phyloP scores from a whole-genome alignment of 1,140 invertebrate genomes.

The Saccostrea cuccullata region DNA sequence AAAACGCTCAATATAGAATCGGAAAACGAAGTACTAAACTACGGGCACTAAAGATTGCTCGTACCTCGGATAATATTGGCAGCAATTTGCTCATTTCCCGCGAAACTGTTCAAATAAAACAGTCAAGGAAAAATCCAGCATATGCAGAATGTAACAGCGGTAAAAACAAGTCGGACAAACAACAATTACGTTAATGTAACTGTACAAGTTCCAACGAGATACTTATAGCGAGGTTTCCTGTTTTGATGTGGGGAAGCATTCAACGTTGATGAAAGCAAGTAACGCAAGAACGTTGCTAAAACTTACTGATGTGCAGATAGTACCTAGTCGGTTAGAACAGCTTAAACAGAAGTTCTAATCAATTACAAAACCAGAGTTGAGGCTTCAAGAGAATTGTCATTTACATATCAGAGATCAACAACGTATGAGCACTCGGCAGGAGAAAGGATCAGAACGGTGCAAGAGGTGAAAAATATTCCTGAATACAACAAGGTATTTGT shows the following conservation, averaged over 20 bases:
- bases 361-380: too few relatives aligned
- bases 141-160: background rate
- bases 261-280: background rate
- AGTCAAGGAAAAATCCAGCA: too few relatives aligned
- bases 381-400: too few relatives aligned
- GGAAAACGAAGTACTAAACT: background rate
- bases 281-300: background rate
- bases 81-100: background rate
- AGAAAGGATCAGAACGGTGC: too few relatives aligned
- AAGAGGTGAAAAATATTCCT: too few relatives aligned
- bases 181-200: background rate
- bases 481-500: too few relatives aligned
- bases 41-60: background rate
- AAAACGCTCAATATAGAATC: background rate
- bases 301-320: too few relatives aligned
- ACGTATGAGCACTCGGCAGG: too few relatives aligned
- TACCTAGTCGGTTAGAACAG: too few relatives aligned
- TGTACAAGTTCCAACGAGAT: background rate
- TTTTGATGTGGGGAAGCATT: slow-evolving; percentile 3
- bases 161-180: background rate
- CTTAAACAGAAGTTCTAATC: too few relatives aligned
- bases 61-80: background rate
- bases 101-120: background rate
- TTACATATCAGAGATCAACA: too few relatives aligned
- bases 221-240: background rate